These are phyloP conservation scores for Graphium colonna DNA, from an alignment of 2,888 invertebrate species.

Conservation along the genomic window DNA sequence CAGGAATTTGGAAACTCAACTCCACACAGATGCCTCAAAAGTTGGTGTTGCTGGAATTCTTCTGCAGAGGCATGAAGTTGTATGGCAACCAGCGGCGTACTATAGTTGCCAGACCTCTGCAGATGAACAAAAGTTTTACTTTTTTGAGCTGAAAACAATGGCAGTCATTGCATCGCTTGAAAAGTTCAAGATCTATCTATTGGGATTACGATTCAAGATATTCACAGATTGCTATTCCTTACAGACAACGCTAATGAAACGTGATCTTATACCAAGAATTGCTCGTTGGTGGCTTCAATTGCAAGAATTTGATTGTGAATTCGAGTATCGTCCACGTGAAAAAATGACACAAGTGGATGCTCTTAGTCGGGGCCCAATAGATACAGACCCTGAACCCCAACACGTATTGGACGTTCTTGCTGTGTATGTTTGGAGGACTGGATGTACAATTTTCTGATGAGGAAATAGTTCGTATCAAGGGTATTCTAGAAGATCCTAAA, in stretches of 20 bases:
- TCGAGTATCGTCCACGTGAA: conserved; percentile 19
- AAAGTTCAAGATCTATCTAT: conserved; percentile 24
- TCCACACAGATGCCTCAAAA: background rate
- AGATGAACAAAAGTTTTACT: conserved; percentile 30
- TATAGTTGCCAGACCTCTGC: conserved; percentile 29
- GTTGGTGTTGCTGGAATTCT: background rate
- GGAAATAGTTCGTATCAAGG: conserved; percentile 26
- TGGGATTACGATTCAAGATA: conserved; percentile 23
- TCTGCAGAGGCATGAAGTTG: no score
- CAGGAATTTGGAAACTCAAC: background rate
- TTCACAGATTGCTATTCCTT: conserved; percentile 27
- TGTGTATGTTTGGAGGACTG: no score
- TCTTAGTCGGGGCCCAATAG: background rate
- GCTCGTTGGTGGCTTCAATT: conserved; percentile 24
- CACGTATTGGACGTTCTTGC: no score
- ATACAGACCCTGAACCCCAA: no score
- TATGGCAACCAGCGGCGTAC: conserved; percentile 17
- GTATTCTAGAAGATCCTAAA: conserved; percentile 15
- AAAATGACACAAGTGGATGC: conserved; percentile 24
- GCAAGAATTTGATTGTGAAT: conserved; percentile 21
- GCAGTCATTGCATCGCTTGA: conserved; percentile 28
- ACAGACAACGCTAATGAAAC: conserved; percentile 23
- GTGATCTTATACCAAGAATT: conserved; percentile 22
- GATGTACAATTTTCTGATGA: conserved; percentile 15
- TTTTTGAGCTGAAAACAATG: conserved; percentile 31